A percentile compares a stretch with the other conserved stretches of the same genome.
Conservation (phyloP, 2,797 vertebrate genomes). For the Notoglanidium macrostoma region DNA sequence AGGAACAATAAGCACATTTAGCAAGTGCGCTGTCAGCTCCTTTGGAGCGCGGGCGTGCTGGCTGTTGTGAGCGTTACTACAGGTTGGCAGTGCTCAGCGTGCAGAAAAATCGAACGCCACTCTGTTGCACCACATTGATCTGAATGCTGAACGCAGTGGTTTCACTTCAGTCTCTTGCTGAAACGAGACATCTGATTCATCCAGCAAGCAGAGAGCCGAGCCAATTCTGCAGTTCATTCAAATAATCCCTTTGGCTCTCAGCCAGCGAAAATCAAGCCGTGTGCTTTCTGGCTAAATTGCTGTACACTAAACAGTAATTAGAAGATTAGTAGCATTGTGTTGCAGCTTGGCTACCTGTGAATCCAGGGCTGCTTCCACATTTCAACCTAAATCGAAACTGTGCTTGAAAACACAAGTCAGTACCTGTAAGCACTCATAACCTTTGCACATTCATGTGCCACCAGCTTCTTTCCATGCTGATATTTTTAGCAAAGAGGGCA, state of each 20-base stretch:
- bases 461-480: slow-evolving; percentile 67
- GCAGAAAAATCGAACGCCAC: slow-evolving; percentile 53
- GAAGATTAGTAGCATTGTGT: slow-evolving; percentile 13
- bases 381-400: neutral
- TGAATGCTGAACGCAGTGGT: slow-evolving; percentile 64
- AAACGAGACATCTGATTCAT: slow-evolving; percentile 43
- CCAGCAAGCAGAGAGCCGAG: slow-evolving; percentile 10
- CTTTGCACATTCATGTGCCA: slow-evolving; percentile 58
- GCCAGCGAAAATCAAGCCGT: slow-evolving; percentile 8
- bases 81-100: slow-evolving; percentile 58
- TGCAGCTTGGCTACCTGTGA: slow-evolving; percentile 8
- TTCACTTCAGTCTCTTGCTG: slow-evolving; percentile 64
- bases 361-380: neutral
- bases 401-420: neutral
- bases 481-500: slow-evolving; percentile 72
- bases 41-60: slow-evolving; percentile 51
- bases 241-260: slow-evolving; percentile 12
- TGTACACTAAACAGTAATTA: slow-evolving; percentile 25
- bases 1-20: slow-evolving; percentile 48
- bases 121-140: slow-evolving; percentile 68
- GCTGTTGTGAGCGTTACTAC: slow-evolving; percentile 70
- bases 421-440: slow-evolving; percentile 32
- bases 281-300: neutral
- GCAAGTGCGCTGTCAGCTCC: slow-evolving; percentile 62
- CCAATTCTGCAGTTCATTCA: slow-evolving; percentile 44